phyloP scores from a whole-genome alignment of 2,113 vertebrate genomes.

The Pica pica region DNA sequence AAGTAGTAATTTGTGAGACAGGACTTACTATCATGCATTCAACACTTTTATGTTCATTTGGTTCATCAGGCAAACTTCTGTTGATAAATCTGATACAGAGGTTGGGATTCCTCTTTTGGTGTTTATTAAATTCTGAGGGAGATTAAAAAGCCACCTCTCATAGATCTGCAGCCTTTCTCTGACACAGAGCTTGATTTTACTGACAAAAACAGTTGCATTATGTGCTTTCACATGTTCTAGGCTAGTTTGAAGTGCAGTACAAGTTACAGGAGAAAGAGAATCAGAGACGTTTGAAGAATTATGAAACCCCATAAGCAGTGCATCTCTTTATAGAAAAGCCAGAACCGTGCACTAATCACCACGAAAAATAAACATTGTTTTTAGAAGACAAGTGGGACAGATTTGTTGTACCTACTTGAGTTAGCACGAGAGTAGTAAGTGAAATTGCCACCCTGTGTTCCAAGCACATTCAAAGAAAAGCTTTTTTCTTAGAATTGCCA shows the following conservation, averaged over 20 bases:
- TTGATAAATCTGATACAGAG: not conserved
- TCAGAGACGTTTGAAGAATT: not conserved
- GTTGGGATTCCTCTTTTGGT: not conserved
- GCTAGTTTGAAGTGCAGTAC: not conserved
- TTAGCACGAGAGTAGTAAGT: not conserved
- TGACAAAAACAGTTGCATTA: not conserved
- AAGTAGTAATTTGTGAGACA: not conserved
- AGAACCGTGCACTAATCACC: fast-evolving
- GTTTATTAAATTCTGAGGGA: not conserved
- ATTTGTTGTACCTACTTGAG: not conserved
- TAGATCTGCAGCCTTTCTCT: not conserved
- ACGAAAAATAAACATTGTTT: not conserved
- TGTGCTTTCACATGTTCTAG: not conserved
- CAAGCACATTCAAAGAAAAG: not conserved
- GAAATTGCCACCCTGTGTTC: not conserved
- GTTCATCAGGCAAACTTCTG: not conserved
- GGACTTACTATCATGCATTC: not conserved
- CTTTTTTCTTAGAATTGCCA: not conserved
- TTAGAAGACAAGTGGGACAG: not conserved
- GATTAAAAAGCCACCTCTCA: fast-evolving
- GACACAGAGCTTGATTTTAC: not conserved
- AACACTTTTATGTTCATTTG: not conserved
- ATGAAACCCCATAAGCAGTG: not conserved
- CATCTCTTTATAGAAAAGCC: not conserved
- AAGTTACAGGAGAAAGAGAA: not conserved